phyloP scores from a whole-genome alignment of 2,888 invertebrate species.

The Vandiemenella viatica region DNA sequence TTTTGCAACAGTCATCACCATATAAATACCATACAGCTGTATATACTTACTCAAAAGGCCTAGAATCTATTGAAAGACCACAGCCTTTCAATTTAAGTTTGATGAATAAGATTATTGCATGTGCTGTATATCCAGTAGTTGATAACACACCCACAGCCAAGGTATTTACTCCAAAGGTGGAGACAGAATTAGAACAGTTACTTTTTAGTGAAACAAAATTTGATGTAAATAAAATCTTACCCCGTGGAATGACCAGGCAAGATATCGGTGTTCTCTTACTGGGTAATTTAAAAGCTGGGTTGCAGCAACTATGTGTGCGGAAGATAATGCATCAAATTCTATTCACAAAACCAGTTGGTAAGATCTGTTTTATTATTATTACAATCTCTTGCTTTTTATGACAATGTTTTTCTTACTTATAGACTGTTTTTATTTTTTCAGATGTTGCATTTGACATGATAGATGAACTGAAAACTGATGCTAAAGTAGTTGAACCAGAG shows the following conservation, averaged over 20 bases:
- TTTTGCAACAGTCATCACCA: conserved; percentile 13
- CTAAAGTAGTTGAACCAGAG: background rate
- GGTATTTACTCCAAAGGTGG: background rate
- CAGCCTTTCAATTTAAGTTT: conserved; percentile 9
- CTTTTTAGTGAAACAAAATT: conserved; percentile 1
- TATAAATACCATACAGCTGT: conserved; percentile 11
- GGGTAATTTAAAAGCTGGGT: conserved; percentile 15
- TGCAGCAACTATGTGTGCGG: conserved; percentile 16
- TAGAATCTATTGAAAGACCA: background rate
- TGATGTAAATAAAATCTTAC: background rate
- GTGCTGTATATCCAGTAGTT: conserved; percentile 14
- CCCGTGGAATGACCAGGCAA: background rate
- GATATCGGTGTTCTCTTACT: conserved; percentile 14
- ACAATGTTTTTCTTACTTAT: background rate
- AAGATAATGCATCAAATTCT: conserved; percentile 12
- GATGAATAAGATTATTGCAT: conserved; percentile 12
- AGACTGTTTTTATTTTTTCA: background rate
- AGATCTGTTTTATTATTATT: too few species aligned
- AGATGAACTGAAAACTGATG: background rate
- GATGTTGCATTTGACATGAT: too few species aligned
- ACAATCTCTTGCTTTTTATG: background rate
- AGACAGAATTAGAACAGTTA: background rate
- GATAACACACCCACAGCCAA: conserved; percentile 4
- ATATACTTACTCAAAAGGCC: background rate
- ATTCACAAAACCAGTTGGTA: conserved; percentile 8